A percentile compares a stretch with the other conserved stretches of the same genome.
Evolutionary conservation across 92 coral and sea anemone species (phyloP).

Genomic region (Phenganax marumi): DNA sequence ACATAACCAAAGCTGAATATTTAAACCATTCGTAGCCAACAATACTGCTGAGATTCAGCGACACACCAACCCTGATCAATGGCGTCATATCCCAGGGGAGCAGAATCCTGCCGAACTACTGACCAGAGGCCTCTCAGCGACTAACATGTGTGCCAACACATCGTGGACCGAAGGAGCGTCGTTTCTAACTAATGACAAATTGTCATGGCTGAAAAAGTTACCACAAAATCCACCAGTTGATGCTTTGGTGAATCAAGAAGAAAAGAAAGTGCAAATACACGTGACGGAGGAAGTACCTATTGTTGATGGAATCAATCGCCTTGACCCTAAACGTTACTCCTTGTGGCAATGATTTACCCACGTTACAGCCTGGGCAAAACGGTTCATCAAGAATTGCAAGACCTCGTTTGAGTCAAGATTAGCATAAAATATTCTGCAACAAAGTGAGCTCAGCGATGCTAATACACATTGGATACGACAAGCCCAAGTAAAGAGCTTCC

Average conservation of each 20-base stretch:
- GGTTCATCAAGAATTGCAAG: conserved; percentile 45
- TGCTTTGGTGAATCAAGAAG: too few relatives aligned
- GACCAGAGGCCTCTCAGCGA: conserved; percentile 48
- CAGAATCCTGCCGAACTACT: conserved; percentile 40
- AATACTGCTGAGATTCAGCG: conserved; percentile 48
- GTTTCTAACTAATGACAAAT: conserved; percentile 41
- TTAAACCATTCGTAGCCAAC: conserved; percentile 46
- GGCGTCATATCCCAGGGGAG: conserved; percentile 40
- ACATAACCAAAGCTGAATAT: conserved; percentile 38
- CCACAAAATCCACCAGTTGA: conserved; percentile 19
- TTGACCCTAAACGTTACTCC: too few relatives aligned
- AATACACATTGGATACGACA: conserved; percentile 27
- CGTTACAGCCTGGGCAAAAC: conserved; percentile 51
- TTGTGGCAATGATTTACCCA: too few relatives aligned
- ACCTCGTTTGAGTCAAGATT: background rate
- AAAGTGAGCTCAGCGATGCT: conserved; percentile 28
- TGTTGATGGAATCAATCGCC: too few relatives aligned
- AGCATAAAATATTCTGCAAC: background rate
- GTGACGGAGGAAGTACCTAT: too few relatives aligned
- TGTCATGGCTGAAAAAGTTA: conserved; percentile 46
- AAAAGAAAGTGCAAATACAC: too few relatives aligned
- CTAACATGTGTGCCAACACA: conserved; percentile 19
- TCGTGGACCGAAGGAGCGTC: conserved; percentile 46
- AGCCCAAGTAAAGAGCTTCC: conserved; percentile 31
- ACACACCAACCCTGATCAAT: conserved; percentile 35